phyloP scores from a whole-genome alignment of 1,140 invertebrate species.

The Trichonephila clavata region DNA sequence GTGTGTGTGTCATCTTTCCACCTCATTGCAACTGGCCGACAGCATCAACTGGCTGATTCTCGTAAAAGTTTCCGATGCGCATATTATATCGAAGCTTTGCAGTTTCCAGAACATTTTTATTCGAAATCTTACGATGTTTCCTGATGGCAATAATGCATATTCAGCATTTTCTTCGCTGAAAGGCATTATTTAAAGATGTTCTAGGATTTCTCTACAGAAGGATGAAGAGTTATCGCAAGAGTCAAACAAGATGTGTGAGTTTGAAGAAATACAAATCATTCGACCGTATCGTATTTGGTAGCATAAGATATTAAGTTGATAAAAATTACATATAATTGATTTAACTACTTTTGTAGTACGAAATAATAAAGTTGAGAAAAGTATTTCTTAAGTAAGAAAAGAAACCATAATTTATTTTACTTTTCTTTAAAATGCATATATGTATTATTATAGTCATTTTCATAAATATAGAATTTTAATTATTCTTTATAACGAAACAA shows the following conservation, averaged over 20 bases:
- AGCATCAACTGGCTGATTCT: not conserved
- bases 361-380: too few species aligned
- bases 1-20: not conserved
- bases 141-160: not conserved
- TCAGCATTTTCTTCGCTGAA: not conserved
- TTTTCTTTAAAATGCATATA: too few species aligned
- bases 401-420: too few species aligned
- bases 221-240: not conserved
- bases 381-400: too few species aligned
- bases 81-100: not conserved
- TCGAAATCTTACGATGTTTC: not conserved
- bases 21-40: not conserved
- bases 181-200: not conserved
- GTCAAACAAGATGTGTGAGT: not conserved
- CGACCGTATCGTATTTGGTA: too few species aligned
- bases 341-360: too few species aligned
- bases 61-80: conserved; percentile 20
- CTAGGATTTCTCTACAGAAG: not conserved
- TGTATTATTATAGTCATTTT: too few species aligned
- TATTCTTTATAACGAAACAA: too few species aligned
- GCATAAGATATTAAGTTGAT: too few species aligned
- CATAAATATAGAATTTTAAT: too few species aligned
- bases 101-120: not conserved
- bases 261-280: not conserved
- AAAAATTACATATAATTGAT: too few species aligned